Conservation (phyloP, 2,888 invertebrate species). For the Eulithis prunata region DNA sequence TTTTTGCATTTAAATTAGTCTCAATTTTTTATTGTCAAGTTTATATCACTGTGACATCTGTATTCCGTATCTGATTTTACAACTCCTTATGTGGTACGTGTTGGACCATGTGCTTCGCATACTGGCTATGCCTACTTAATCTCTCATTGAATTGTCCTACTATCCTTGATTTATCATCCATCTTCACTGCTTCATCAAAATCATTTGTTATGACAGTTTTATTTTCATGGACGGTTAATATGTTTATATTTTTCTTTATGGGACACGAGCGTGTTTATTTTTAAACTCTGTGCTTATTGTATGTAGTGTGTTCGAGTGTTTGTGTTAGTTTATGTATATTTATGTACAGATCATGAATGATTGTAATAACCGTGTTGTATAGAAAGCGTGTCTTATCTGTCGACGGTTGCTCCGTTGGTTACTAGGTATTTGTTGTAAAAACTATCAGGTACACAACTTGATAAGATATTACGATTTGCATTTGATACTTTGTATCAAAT, state of each 20-base stretch:
- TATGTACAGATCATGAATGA: constrained; percentile 18
- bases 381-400: constrained; percentile 58
- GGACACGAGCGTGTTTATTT: neutral
- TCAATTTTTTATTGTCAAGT: neutral
- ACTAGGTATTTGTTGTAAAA: constrained; percentile 57
- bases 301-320: constrained; percentile 4
- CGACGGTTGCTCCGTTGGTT: constrained; percentile 52
- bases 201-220: constrained; percentile 21
- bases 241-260: neutral
- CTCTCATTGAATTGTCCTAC: constrained; percentile 21
- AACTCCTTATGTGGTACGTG: neutral
- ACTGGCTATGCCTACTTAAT: constrained; percentile 12
- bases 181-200: constrained; percentile 18
- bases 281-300: neutral
- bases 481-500: constrained; percentile 4
- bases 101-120: constrained; percentile 15
- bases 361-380: constrained; percentile 41
- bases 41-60: neutral
- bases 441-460: constrained; percentile 36
- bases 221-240: constrained; percentile 1
- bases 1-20: too few relatives aligned
- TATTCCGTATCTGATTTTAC: neutral
- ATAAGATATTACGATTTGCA: constrained; percentile 35
- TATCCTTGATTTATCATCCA: constrained; percentile 27
- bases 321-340: constrained; percentile 6